A percentile compares a stretch with the other conserved stretches of the same genome.
phyloP scores from a whole-genome alignment of 92 coral and sea anemone species.

The Epizoanthus fatuus region DNA sequence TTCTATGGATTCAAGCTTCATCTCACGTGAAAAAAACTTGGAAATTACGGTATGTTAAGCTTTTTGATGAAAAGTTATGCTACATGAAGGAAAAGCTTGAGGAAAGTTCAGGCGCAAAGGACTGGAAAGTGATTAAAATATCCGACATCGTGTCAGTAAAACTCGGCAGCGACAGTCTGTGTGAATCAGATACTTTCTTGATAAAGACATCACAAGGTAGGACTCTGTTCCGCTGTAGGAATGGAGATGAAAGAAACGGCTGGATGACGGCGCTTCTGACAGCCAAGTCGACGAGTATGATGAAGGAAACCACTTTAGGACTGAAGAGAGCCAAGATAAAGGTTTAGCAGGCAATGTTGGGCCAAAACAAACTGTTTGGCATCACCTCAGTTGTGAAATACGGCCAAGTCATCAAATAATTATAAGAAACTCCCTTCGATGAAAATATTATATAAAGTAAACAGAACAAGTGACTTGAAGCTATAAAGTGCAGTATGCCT shows the following conservation, averaged over 20 bases:
- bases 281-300: conserved; percentile 26
- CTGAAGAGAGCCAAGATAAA: too few species aligned
- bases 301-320: conserved; percentile 11
- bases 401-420: too few species aligned
- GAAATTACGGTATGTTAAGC: conserved; percentile 32
- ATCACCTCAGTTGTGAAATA: too few species aligned
- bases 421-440: too few species aligned
- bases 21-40: conserved; percentile 28
- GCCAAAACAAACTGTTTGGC: too few species aligned
- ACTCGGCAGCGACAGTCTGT: conserved; percentile 6
- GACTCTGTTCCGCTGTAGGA: conserved; percentile 35
- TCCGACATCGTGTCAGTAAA: conserved; percentile 34
- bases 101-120: conserved; percentile 22
- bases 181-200: conserved; percentile 30
- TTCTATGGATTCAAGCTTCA: conserved; percentile 31
- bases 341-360: too few species aligned
- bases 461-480: too few species aligned
- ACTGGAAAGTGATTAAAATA: conserved; percentile 12
- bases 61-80: conserved; percentile 30
- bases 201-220: conserved; percentile 20
- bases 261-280: conserved; percentile 34
- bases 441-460: too few species aligned
- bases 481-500: too few species aligned
- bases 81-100: conserved; percentile 29
- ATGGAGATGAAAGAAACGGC: conserved; percentile 28